Evolutionary conservation across 2,113 vertebrate genomes (phyloP).

Genomic region (Tinamus guttatus): DNA sequence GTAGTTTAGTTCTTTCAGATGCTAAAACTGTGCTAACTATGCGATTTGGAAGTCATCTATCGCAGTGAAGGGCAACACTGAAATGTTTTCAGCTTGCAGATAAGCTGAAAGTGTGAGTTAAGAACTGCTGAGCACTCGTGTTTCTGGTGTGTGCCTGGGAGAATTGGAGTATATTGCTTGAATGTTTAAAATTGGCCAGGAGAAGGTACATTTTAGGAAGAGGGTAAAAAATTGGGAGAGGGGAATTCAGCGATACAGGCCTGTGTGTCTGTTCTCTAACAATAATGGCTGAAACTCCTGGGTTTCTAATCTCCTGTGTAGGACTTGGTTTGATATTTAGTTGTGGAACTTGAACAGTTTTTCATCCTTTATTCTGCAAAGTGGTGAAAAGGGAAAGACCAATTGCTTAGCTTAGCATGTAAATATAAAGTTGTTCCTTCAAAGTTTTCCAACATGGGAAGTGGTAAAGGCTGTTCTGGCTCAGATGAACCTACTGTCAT

Average conservation of each 20-base stretch:
- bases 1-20: neutral
- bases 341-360: neutral
- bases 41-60: neutral
- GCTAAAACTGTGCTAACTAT: neutral
- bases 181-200: neutral
- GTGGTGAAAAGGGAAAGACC: neutral
- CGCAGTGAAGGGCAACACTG: neutral
- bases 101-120: neutral
- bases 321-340: neutral
- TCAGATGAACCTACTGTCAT: neutral
- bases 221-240: neutral
- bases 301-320: neutral
- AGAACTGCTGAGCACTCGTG: neutral
- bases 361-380: neutral
- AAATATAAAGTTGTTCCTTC: neutral
- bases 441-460: neutral
- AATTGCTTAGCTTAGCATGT: neutral
- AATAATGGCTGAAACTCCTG: neutral
- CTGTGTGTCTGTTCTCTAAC: neutral
- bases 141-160: neutral
- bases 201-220: neutral
- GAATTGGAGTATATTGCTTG: neutral
- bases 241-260: neutral
- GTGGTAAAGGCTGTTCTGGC: neutral
- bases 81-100: neutral